Evolutionary conservation across 2,113 vertebrate species (phyloP).

Genomic region (Poecilia latipinna): DNA sequence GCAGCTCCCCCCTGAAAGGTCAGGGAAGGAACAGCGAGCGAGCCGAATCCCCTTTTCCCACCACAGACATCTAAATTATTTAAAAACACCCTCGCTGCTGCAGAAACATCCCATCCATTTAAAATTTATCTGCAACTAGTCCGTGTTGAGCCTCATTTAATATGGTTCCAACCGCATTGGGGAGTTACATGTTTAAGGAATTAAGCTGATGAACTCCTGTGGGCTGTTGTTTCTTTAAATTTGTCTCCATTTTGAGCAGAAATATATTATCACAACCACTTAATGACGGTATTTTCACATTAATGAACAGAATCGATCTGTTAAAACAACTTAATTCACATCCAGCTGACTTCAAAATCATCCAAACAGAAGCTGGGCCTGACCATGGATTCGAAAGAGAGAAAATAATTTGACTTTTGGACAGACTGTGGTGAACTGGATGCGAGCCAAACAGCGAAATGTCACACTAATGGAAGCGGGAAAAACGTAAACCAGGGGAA

Average conservation of each 20-base stretch:
- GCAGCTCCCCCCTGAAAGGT: slow-evolving; percentile 17
- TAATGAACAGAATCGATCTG: neutral
- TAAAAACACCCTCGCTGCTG: slow-evolving; percentile 3
- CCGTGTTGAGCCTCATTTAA: neutral
- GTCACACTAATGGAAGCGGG: neutral
- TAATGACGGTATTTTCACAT: neutral
- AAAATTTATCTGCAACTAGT: slow-evolving; percentile 10
- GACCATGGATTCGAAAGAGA: neutral
- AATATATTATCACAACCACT: neutral
- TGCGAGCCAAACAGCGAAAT: neutral
- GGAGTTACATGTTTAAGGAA: slow-evolving; percentile 12
- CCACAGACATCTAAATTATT: slow-evolving; percentile 41
- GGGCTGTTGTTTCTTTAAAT: neutral
- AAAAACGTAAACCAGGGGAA: neutral
- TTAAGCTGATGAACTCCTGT: slow-evolving; percentile 8
- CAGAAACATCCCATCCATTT: slow-evolving; percentile 11
- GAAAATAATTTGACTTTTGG: neutral
- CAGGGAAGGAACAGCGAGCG: neutral
- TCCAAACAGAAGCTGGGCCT: neutral
- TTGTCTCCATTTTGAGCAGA: slow-evolving; percentile 5
- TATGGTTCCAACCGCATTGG: neutral
- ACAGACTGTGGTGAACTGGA: neutral
- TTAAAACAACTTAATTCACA: neutral
- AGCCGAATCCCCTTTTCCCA: slow-evolving; percentile 2
- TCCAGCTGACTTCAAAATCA: neutral